Base-by-base conservation (phyloP, 1,140 invertebrate species). In the Eueides isabella region DNA sequence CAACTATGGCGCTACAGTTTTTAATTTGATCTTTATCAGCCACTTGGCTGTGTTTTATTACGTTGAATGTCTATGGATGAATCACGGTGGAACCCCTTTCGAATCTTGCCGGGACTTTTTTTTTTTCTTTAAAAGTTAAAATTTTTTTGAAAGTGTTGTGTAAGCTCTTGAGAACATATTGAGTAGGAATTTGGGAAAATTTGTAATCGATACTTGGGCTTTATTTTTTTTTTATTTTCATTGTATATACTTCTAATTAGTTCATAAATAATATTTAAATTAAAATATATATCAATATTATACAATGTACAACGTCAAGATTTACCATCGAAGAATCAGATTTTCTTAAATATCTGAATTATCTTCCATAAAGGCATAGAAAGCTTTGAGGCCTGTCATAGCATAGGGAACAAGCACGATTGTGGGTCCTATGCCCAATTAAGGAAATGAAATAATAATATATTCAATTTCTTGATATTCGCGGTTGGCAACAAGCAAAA, bases 1-100 rank as follows among this genome's bases (percentile, higher is more conserved):
- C 76, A 79, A 76, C 79, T 75, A 70, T 80, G 82, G 77, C 81
- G 79, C 79, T 80, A 29, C 67, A 9, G 19, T 65, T 72, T 72
- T 67, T 41, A 66, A 74, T 65, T 28, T 69, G 72, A 74, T 74
- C 61, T 31, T 38, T 69, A 69, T 66, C 64, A 61, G 35, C 62
- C 63, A 11, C 26, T 71, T 71, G 69, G 69, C 69, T 33, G 38
- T 28, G 19, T 19, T 63, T 76, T 71, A 65, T 71, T 67, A 67
- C 23, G 66, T n/a, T 48, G 41, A 5, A 48, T 19, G n/a, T 48
- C 48, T 55, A 63, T 35, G 31, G 65, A 70, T 76, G 71, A 76
- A 69, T 76, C 75, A 76, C 48, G 68, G 67, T 69, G 66, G 26
- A 61, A 69, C 44, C 44, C 67, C 61, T 30, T 66, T 41, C 67